phyloP scores from a whole-genome alignment of 2,888 invertebrate species.

The Antheraea assamensis region DNA sequence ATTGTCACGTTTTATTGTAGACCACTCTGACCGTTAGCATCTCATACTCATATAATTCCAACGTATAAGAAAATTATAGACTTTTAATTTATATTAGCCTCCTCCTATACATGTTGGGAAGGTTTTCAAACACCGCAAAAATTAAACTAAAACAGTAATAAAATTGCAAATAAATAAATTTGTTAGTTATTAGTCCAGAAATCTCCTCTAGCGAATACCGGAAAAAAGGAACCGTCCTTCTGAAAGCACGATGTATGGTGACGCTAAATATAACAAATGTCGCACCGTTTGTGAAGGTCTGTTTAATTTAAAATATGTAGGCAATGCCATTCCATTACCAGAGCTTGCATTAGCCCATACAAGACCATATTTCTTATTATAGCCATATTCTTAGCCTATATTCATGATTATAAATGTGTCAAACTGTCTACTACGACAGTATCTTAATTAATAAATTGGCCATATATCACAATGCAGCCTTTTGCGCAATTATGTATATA shows the following conservation, averaged over 20 bases:
- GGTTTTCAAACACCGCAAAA: background rate
- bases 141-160: background rate
- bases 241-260: too few relatives aligned
- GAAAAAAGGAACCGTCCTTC: too few relatives aligned
- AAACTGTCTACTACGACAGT: background rate
- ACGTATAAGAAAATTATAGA: background rate
- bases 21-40: background rate
- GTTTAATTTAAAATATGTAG: too few relatives aligned
- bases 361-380: background rate
- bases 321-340: too few relatives aligned
- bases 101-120: background rate
- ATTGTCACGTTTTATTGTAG: background rate
- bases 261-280: too few relatives aligned
- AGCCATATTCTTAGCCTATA: background rate
- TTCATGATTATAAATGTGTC: background rate
- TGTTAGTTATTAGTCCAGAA: too few relatives aligned
- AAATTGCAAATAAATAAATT: too few relatives aligned
- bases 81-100: background rate
- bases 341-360: background rate
- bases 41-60: background rate
- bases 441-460: background rate
- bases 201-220: too few relatives aligned
- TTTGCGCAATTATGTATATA: background rate
- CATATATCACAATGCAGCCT: slow-evolving; percentile 2
- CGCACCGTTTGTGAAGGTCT: too few relatives aligned